Base-by-base conservation (phyloP, 2,888 invertebrate genomes). In the Mellilla xanthometata region DNA sequence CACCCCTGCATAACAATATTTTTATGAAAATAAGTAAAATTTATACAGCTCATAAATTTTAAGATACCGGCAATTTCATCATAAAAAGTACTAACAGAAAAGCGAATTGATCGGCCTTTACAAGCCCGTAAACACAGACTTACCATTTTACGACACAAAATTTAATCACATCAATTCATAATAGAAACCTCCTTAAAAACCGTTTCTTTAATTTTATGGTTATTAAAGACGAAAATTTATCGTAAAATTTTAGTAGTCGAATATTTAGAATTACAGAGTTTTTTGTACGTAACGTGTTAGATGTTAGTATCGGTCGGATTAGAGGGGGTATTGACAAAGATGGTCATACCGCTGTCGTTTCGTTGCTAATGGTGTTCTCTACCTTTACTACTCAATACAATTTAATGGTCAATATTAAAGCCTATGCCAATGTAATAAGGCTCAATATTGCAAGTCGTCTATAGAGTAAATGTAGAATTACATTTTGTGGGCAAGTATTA, bases 231-330 rank as follows among this genome's bases (percentile, higher is more conserved):
- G 49, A 56, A 24, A 75, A 71, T 67, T 56, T 64, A 70, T 72
- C 73, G 65, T 83, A 68, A 81, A 82, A 55, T 67, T 81, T 82
- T 79, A 82, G 69, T 71, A 62, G 35, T 3, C 44, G 40, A 49
- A 45, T 49, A 51, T 52, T 54, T 39, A 49, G 60, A 54, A 45
- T 49, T 58, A 57, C 56, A 40, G 33, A 22, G 12, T 46, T 48
- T 51, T 53, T 55, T 58, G 44, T 39, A 30, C 48, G 51, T 36
- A 42, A 75, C 81, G 82, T 82, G 83, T 69, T 71, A 53, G 55
- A 55, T 58, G 50, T 54, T 49, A 57, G 52, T 60, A 68, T 52
- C 53, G 58, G 52, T 49, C 58, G 76, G 81, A 82, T 83, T 81
- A 81, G 50, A 61, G 56, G 62, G 61, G 50, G 49, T 60, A 66